A percentile compares a stretch with the other conserved stretches of the same genome.
phyloP scores from a whole-genome alignment of 2,113 vertebrate species.

The Ictalurus punctatus region DNA sequence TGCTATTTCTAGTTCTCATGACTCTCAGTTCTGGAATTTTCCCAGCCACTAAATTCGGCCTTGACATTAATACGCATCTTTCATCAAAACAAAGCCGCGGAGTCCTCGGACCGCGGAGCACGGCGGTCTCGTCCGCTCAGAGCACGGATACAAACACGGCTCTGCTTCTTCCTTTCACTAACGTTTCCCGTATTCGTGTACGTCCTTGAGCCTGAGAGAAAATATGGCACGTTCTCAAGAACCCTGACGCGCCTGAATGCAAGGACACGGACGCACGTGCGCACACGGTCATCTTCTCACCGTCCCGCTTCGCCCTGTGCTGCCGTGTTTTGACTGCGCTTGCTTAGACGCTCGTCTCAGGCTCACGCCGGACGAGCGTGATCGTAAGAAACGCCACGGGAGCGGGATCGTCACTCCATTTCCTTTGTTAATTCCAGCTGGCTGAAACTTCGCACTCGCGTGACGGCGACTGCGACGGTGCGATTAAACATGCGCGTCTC shows the following conservation, averaged over 20 bases:
- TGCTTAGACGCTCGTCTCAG: not conserved
- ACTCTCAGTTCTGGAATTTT: constrained; percentile 1
- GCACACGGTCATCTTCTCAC: not conserved
- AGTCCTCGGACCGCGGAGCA: not conserved
- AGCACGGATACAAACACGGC: not conserved
- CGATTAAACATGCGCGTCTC: not conserved
- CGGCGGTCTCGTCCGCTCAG: no score
- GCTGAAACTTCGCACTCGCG: not conserved
- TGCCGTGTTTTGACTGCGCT: not conserved
- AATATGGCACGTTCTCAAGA: not conserved
- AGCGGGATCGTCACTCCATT: not conserved
- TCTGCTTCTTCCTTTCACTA: not conserved
- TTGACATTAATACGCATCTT: not conserved
- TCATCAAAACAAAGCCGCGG: not conserved
- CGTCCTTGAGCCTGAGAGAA: constrained; percentile 4
- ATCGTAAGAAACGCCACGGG: not conserved
- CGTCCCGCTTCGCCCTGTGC: no score
- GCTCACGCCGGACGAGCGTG: not conserved
- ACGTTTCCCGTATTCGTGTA: not conserved
- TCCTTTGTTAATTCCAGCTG: not conserved
- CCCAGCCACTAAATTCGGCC: not conserved
- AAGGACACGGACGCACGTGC: constrained; percentile 7
- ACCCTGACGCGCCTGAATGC: not conserved
- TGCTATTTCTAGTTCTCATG: not conserved
- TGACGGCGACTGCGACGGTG: not conserved